Percentiles rank a stretch among this genome's conserved stretches.
These are phyloP conservation scores for Hydropotes inermis DNA, from an alignment of 2,113 vertebrate genomes.

Conservation along the genomic window DNA sequence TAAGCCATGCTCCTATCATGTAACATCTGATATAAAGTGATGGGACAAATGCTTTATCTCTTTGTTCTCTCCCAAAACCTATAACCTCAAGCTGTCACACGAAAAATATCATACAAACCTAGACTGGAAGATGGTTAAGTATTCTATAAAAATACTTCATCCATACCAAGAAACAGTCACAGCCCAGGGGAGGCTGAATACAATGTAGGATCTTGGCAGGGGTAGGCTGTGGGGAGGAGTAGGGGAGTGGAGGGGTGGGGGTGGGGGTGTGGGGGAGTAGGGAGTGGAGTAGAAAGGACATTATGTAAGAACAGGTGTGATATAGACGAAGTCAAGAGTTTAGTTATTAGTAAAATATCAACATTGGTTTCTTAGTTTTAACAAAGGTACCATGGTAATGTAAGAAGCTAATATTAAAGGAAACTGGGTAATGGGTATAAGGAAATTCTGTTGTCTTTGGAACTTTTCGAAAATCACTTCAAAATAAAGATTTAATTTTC, in stretches of 20 bases:
- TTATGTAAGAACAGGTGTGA: neutral
- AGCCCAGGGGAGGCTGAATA: neutral
- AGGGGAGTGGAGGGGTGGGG: neutral
- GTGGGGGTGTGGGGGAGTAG: neutral
- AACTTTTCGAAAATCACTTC: neutral
- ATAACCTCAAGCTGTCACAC: neutral
- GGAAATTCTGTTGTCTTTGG: neutral
- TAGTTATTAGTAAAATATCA: neutral
- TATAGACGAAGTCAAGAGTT: neutral
- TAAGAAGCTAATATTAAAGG: neutral
- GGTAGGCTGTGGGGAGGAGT: fast-evolving
- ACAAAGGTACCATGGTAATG: neutral
- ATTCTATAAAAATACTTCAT: neutral
- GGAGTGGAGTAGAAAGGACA: neutral
- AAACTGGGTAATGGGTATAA: neutral
- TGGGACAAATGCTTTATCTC: neutral
- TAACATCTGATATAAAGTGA: neutral
- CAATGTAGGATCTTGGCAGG: neutral
- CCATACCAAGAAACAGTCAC: neutral
- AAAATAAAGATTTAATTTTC: neutral
- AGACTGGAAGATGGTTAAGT: neutral
- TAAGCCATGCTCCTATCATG: neutral
- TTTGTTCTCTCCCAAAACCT: neutral
- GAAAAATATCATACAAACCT: neutral
- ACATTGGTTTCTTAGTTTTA: neutral